Percentiles rank a stretch among this genome's conserved stretches.
phyloP scores from a whole-genome alignment of 2,888 invertebrate genomes.

The Troides oblongomaculatus region DNA sequence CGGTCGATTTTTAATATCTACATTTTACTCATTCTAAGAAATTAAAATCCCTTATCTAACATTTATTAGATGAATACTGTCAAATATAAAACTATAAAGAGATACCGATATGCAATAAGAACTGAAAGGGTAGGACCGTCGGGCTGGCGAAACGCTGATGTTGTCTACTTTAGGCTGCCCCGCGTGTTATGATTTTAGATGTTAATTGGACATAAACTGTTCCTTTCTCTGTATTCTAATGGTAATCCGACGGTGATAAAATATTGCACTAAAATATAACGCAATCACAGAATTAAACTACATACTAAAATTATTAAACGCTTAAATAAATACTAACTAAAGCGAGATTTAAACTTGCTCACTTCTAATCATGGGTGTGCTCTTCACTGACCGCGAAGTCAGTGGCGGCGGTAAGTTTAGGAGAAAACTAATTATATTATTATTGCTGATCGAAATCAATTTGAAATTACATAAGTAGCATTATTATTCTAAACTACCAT shows the following conservation, averaged over 20 bases:
- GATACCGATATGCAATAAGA: not conserved
- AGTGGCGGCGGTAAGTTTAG: slow-evolving; percentile 2
- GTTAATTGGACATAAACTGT: not conserved
- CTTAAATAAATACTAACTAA: not conserved
- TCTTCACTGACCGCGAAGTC: not conserved
- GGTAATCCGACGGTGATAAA: slow-evolving; percentile 19
- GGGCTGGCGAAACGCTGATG: slow-evolving; percentile 5
- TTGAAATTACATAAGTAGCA: slow-evolving; percentile 6
- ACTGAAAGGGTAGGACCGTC: slow-evolving; percentile 6
- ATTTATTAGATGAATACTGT: slow-evolving; percentile 8
- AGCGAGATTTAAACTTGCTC: slow-evolving; percentile 2
- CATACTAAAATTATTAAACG: not conserved
- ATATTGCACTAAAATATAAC: not conserved
- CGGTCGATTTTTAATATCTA: slow-evolving; percentile 17
- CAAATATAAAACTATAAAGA: not conserved
- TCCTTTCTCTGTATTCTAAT: slow-evolving; percentile 3
- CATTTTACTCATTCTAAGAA: slow-evolving; percentile 13
- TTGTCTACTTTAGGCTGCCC: not conserved
- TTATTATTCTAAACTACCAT: slow-evolving; percentile 7
- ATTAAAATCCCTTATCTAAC: slow-evolving; percentile 9
- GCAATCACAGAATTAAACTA: not conserved
- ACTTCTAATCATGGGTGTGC: slow-evolving; percentile 4
- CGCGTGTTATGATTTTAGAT: not conserved
- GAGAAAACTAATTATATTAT: slow-evolving; percentile 2
- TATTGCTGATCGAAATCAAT: slow-evolving; percentile 21